Evolutionary conservation across 2,113 vertebrate species (phyloP).

Genomic region (Halichoeres trimaculatus): DNA sequence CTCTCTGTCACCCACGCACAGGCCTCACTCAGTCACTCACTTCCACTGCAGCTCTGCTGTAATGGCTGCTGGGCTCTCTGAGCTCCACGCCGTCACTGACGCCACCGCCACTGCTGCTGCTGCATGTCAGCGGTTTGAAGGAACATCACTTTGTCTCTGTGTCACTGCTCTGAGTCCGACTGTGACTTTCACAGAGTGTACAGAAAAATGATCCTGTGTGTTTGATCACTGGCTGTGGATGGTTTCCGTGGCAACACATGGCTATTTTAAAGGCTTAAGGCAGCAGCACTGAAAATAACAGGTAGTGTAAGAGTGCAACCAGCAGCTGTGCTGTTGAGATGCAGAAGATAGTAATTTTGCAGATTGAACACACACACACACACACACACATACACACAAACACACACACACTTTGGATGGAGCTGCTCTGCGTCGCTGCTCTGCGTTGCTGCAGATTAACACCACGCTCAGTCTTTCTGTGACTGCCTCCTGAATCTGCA

Average conservation of each 20-base stretch:
- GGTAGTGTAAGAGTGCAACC: slow-evolving; percentile 20
- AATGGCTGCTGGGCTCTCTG: slow-evolving; percentile 23
- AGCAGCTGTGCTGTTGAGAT: slow-evolving; percentile 19
- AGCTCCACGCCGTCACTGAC: not conserved
- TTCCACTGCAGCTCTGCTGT: slow-evolving; percentile 54
- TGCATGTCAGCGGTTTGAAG: not conserved
- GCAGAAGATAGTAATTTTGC: slow-evolving; percentile 21
- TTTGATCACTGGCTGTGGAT: slow-evolving; percentile 6
- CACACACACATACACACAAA: too few species aligned
- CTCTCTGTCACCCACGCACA: slow-evolving; percentile 68
- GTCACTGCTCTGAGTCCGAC: not conserved
- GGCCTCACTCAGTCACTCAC: slow-evolving; percentile 25
- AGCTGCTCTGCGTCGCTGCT: not conserved
- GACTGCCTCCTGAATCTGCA: not conserved
- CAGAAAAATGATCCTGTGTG: slow-evolving; percentile 6
- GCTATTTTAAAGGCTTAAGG: slow-evolving; percentile 49
- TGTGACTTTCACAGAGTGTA: not conserved
- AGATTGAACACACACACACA: not conserved
- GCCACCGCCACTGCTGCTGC: not conserved
- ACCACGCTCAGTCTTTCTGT: not conserved
- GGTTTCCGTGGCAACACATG: slow-evolving; percentile 63
- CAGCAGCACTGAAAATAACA: slow-evolving; percentile 40
- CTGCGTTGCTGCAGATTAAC: not conserved
- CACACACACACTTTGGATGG: not conserved
- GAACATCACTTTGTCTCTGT: not conserved